A percentile compares a stretch with the other conserved stretches of the same genome.
These are phyloP conservation scores for Madoqua kirkii DNA, from an alignment of 2,113 vertebrate species.

Conservation along the genomic window DNA sequence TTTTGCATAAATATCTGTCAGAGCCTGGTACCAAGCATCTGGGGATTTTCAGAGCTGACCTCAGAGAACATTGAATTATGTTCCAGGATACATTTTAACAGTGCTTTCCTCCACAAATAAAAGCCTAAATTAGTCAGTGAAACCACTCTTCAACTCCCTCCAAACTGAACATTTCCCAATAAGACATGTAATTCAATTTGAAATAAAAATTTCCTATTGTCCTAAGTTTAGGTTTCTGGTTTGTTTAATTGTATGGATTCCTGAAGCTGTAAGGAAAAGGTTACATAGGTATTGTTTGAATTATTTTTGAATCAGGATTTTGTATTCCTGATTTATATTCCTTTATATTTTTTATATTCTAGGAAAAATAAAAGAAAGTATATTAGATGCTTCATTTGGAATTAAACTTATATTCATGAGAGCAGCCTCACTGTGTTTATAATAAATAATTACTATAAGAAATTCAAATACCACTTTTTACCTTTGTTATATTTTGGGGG, in stretches of 20 bases:
- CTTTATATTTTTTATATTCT: neutral
- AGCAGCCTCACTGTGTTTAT: neutral
- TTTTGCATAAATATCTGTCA: conserved; percentile 10
- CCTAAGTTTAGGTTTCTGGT: neutral
- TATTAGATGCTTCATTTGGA: neutral
- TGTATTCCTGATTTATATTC: neutral
- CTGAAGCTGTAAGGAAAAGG: neutral
- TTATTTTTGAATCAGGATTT: neutral
- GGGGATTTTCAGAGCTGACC: conserved; percentile 22
- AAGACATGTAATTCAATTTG: conserved; percentile 1
- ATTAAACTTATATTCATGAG: neutral
- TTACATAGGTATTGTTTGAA: neutral
- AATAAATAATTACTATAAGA: neutral
- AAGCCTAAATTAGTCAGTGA: neutral
- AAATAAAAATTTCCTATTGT: neutral
- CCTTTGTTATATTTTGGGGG: neutral
- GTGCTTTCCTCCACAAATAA: conserved; percentile 36
- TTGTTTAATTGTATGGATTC: conserved; percentile 9
- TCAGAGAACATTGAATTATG: conserved; percentile 8
- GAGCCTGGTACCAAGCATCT: neutral
- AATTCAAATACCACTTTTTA: neutral
- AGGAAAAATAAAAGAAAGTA: neutral
- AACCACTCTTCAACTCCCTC: neutral
- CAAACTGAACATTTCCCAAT: neutral
- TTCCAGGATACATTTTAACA: conserved; percentile 6